These are phyloP conservation scores for Adelognathus sp. DNA, from an alignment of 2,888 invertebrate species.

Conservation along the genomic window DNA sequence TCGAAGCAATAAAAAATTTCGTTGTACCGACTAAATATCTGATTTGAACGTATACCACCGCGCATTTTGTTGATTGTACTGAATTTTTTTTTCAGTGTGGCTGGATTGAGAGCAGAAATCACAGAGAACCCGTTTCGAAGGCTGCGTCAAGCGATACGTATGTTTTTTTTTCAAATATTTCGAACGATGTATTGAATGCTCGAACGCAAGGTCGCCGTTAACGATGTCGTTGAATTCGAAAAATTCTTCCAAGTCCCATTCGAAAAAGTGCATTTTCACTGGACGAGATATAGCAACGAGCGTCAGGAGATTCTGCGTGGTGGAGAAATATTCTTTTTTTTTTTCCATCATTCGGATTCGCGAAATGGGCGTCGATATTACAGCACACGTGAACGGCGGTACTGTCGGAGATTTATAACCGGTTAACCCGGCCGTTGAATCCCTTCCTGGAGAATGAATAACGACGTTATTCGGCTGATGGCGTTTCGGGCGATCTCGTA, in stretches of 20 bases:
- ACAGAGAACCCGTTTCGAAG: not conserved
- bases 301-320: not conserved
- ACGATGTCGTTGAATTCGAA: not conserved
- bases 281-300: not conserved
- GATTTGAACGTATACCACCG: too few species aligned
- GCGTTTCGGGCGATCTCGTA: conserved; percentile 22
- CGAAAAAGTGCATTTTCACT: not conserved
- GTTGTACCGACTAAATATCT: too few species aligned
- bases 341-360: not conserved
- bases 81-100: too few species aligned
- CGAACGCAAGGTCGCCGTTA: conserved; percentile 1
- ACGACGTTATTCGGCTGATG: conserved; percentile 72
- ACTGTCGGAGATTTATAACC: conserved; percentile 69
- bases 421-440: conserved; percentile 62
- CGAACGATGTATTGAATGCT: not conserved
- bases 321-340: not conserved
- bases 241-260: not conserved
- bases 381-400: not conserved
- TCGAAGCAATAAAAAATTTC: too few species aligned
- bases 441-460: conserved; percentile 71
- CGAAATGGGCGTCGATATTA: not conserved
- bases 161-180: not conserved
- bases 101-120: too few species aligned
- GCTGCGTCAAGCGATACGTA: not conserved
- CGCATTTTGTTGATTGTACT: too few species aligned